A percentile compares a stretch with the other conserved stretches of the same genome.
Conservation (phyloP, 1,140 invertebrate genomes). For the Orius insidiosus region DNA sequence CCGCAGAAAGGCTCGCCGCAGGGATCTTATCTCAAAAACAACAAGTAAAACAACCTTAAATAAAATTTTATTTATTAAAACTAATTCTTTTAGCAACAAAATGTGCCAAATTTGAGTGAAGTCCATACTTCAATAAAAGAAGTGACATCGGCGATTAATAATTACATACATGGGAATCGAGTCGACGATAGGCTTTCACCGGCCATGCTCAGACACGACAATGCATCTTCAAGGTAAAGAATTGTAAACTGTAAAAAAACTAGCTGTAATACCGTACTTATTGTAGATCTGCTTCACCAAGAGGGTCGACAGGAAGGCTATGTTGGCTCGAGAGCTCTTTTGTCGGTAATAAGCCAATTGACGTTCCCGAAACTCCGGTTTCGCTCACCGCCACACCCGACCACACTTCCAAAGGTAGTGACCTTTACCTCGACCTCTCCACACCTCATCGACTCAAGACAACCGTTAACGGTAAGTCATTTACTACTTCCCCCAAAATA, state of each 20-base stretch:
- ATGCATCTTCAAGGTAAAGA: conserved; percentile 20
- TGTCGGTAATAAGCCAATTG: conserved; percentile 64
- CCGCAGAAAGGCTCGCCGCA: conserved; percentile 54
- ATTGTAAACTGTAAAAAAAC: too few relatives aligned
- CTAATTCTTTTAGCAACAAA: conserved; percentile 14
- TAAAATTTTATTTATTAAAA: too few relatives aligned
- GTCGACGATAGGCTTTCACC: conserved; percentile 23
- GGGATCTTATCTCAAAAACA: conserved; percentile 32
- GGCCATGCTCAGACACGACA: conserved; percentile 14
- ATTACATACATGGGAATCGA: conserved; percentile 67
- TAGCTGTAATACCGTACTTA: too few relatives aligned
- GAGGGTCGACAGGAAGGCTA: conserved; percentile 32
- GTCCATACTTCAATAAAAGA: conserved; percentile 80
- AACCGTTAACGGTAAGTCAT: conserved; percentile 31
- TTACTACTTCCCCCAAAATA: conserved; percentile 5
- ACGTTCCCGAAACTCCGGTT: conserved; percentile 64
- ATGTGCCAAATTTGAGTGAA: conserved; percentile 34
- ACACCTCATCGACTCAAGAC: conserved; percentile 17
- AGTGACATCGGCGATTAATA: conserved; percentile 81
- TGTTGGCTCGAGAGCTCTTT: conserved; percentile 86
- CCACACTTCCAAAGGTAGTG: conserved; percentile 20
- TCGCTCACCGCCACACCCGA: conserved; percentile 31
- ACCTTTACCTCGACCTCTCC: conserved; percentile 20
- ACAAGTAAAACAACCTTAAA: conserved; percentile 18
- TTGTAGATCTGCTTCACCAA: conserved; percentile 21